Base-by-base conservation (phyloP, 2,888 invertebrate species). In the Drosophila tripunctata region DNA sequence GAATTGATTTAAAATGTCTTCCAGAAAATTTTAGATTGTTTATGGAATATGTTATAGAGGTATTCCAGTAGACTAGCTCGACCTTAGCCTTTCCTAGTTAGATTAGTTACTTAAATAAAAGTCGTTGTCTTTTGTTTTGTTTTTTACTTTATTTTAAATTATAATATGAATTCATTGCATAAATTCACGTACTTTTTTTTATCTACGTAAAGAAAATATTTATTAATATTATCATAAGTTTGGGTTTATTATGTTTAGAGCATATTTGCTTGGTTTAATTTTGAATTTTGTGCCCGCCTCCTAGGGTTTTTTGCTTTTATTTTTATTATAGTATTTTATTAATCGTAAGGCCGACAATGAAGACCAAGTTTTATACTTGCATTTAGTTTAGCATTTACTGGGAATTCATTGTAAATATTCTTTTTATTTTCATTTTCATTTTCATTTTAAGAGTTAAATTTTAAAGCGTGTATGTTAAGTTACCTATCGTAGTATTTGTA, bases 311-410 rank as follows among this genome's bases (percentile, higher is more conserved):
- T 24, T 14, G 15, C 10, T 12, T 21, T 38, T 10, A 2, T 14
- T 7, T 1, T 27, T 27, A 3, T 27, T 8, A 27, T 10, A 27
- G 1, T 40, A 6, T 48, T 57, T 24, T 50, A 35, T 54, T 63
- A 43, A 30, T 69, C 54, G 40, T 87, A 83, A 83, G 87, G 83
- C 87, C 78, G 76, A 83, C 78, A 74, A 74, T 84, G 82, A 74
- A 85, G 87, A 85, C 77, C 67, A 72, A 87, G 47, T 64, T 71
- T 38, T 6, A 47, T 48, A 30, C 19, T 56, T 33, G 41, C 45
- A 27, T 35, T 57, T 50, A 36, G 14, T 65, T 24, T 38, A 2
- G 7, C 19, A 47, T 67, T 56, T 10, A n/a, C n/a, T 55, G 31
- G 30, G 43, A 56, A 52, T 52, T 48, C 31, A 30, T 47, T 62